phyloP scores from a whole-genome alignment of 2,888 invertebrate genomes.

The Cacoxenus indagator region DNA sequence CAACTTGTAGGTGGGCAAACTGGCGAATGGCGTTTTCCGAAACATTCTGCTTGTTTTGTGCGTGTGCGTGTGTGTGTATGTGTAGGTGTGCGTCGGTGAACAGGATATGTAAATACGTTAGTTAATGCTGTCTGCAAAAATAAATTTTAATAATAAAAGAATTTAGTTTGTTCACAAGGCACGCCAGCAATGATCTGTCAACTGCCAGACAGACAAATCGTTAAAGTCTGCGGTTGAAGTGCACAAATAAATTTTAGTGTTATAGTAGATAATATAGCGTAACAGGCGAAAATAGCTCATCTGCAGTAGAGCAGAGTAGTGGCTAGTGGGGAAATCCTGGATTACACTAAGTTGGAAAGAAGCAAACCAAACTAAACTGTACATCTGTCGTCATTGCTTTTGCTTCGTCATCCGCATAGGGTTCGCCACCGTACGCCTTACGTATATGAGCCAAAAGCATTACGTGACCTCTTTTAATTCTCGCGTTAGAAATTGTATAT shows the following conservation, averaged over 20 bases:
- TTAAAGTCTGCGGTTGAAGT: background rate
- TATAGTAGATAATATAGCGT: too few species aligned
- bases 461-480: too few species aligned
- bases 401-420: too few species aligned
- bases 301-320: too few species aligned
- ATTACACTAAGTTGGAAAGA: too few species aligned
- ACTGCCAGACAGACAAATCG: background rate
- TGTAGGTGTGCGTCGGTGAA: background rate
- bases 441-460: too few species aligned
- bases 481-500: too few species aligned
- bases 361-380: too few species aligned
- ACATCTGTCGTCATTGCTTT: too few species aligned
- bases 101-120: background rate
- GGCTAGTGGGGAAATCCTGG: too few species aligned
- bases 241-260: background rate
- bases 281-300: too few species aligned
- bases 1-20: conserved; percentile 72
- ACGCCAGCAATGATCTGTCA: background rate
- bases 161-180: background rate
- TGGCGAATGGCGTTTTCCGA: conserved; percentile 54
- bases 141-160: background rate
- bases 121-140: background rate
- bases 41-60: conserved; percentile 54
- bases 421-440: too few species aligned
- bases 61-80: conserved; percentile 3